phyloP scores from a whole-genome alignment of 2,113 vertebrate genomes.

The Mixornis gularis region DNA sequence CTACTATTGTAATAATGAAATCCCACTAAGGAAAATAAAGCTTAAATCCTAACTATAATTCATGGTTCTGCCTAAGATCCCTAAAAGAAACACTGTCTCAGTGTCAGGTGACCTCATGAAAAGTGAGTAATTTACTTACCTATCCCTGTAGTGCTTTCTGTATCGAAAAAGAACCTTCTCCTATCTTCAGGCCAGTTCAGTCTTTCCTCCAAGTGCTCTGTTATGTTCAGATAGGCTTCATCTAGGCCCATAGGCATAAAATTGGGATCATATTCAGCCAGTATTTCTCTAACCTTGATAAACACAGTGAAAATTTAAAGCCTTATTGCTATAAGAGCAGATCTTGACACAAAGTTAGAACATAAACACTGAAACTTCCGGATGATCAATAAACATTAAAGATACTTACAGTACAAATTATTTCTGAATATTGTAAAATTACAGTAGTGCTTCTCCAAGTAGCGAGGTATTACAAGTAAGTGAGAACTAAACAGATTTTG shows the following conservation, averaged over 20 bases:
- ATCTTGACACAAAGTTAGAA: not conserved
- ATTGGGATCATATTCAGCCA: slow-evolving; percentile 88
- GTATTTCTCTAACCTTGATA: slow-evolving; percentile 85
- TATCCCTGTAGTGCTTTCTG: slow-evolving; percentile 32
- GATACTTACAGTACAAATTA: slow-evolving; percentile 26
- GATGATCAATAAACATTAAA: not conserved
- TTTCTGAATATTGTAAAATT: not conserved
- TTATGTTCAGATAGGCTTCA: slow-evolving; percentile 96
- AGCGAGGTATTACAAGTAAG: not conserved
- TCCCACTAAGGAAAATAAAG: not conserved
- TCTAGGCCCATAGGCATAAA: slow-evolving; percentile 93
- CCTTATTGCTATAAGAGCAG: not conserved
- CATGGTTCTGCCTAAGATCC: not conserved
- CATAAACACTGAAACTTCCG: slow-evolving; percentile 2
- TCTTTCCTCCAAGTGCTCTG: slow-evolving; percentile 86
- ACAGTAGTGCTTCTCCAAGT: not conserved
- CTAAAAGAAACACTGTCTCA: not conserved
- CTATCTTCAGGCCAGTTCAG: slow-evolving; percentile 82
- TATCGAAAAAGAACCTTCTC: slow-evolving; percentile 70
- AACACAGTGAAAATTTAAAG: slow-evolving; percentile 35
- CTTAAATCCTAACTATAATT: not conserved
- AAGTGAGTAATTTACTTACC: slow-evolving; percentile 45
- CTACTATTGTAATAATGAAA: not conserved
- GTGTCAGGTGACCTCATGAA: not conserved
- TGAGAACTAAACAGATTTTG: not conserved